These are phyloP conservation scores for Mesembrinibis cayennensis DNA, from an alignment of 2,113 vertebrate genomes.

Conservation along the genomic window DNA sequence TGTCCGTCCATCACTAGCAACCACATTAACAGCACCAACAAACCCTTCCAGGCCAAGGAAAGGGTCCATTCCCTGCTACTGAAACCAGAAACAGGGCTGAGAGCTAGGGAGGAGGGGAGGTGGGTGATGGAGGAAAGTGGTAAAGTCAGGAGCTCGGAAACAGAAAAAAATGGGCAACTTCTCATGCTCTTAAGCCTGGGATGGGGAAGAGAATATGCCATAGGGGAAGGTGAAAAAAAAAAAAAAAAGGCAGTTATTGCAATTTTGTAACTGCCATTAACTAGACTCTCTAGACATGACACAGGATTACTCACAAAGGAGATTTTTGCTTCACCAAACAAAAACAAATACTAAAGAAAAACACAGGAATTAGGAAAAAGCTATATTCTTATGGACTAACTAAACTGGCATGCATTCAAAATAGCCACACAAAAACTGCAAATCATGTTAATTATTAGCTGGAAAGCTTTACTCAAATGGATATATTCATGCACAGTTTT, in stretches of 20 bases:
- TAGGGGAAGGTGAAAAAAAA: neutral
- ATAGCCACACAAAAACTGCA: neutral
- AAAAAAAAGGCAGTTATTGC: neutral
- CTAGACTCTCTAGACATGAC: neutral
- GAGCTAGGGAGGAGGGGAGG: accelerated
- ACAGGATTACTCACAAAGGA: neutral
- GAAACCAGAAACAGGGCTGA: neutral
- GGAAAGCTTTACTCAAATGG: neutral
- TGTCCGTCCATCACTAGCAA: neutral
- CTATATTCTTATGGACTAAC: neutral
- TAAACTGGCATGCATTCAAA: neutral
- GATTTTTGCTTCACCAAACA: neutral
- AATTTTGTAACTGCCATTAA: neutral
- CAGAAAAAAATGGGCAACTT: neutral
- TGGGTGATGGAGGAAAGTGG: neutral
- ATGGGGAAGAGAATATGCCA: neutral
- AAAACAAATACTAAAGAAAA: neutral
- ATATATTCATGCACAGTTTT: neutral
- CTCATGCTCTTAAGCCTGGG: neutral
- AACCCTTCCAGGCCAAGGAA: neutral
- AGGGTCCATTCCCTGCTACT: neutral
- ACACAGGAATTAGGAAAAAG: neutral
- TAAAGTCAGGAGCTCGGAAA: neutral
- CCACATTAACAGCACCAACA: neutral
- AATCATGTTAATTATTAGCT: neutral